phyloP scores from a whole-genome alignment of 2,888 invertebrate species.

The Antitype chi region DNA sequence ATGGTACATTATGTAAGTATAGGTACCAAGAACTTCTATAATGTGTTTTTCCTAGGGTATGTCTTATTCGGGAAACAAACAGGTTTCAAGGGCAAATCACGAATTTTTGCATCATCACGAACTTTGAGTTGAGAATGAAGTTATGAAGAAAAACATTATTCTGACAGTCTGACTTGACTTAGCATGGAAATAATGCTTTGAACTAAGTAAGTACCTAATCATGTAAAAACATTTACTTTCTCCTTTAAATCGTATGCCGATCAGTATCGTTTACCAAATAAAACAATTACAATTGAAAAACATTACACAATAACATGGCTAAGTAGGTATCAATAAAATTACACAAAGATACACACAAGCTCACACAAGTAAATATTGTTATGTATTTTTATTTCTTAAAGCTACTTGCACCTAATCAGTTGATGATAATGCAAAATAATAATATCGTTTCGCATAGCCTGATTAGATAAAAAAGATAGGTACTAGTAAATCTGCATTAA shows the following conservation, averaged over 20 bases:
- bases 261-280: neutral
- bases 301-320: neutral
- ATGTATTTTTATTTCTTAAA: neutral
- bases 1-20: neutral
- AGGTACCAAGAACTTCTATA: neutral
- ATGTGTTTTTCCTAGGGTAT: neutral
- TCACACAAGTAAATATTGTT: too few relatives aligned
- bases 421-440: conserved; percentile 7
- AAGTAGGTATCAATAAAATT: neutral
- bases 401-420: conserved; percentile 26
- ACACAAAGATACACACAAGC: neutral
- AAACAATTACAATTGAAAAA: neutral
- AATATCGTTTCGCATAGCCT: conserved; percentile 24
- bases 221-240: neutral
- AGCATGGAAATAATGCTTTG: neutral
- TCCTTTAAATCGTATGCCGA: too few relatives aligned
- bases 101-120: neutral
- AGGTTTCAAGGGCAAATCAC: neutral
- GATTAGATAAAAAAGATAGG: conserved; percentile 34
- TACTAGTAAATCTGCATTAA: conserved; percentile 14
- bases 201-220: neutral
- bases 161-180: neutral
- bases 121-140: neutral
- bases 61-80: neutral
- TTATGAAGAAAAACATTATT: neutral